phyloP scores from a whole-genome alignment of 2,797 vertebrate genomes.

The Spinus pinus region DNA sequence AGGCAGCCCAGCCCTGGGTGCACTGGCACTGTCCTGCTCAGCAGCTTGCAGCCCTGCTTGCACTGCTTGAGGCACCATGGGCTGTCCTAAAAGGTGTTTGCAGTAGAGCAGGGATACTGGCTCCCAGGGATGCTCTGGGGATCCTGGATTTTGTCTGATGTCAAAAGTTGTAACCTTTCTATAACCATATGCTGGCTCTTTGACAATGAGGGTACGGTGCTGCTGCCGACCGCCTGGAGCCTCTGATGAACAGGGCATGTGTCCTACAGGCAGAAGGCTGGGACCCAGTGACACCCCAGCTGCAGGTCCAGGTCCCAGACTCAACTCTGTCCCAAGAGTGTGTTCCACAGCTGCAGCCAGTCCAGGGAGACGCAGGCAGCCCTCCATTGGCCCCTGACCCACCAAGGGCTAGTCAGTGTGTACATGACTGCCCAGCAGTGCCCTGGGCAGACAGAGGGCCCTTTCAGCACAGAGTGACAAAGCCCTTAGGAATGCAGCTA shows the following conservation, averaged over 20 bases:
- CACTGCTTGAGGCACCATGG: rapidly evolving
- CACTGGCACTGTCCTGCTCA: not conserved
- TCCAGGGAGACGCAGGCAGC: not conserved
- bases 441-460: not conserved
- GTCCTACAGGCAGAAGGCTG: not conserved
- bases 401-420: not conserved
- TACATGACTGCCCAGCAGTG: not conserved
- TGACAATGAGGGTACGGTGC: rapidly evolving
- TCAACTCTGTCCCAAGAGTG: not conserved
- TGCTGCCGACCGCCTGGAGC: rapidly evolving
- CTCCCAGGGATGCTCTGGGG: not conserved
- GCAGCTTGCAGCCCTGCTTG: not conserved
- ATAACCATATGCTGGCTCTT: not conserved
- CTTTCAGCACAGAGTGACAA: not conserved
- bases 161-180: not conserved
- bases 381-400: not conserved
- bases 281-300: not conserved
- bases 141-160: rapidly evolving
- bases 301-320: not conserved
- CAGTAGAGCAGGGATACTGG: not conserved
- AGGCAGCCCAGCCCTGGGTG: too few relatives aligned
- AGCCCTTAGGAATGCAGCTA: not conserved
- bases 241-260: not conserved
- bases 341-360: not conserved
- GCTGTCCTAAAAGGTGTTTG: not conserved